phyloP scores from a whole-genome alignment of 2,797 vertebrate species.

The Catostomus latipinnis region DNA sequence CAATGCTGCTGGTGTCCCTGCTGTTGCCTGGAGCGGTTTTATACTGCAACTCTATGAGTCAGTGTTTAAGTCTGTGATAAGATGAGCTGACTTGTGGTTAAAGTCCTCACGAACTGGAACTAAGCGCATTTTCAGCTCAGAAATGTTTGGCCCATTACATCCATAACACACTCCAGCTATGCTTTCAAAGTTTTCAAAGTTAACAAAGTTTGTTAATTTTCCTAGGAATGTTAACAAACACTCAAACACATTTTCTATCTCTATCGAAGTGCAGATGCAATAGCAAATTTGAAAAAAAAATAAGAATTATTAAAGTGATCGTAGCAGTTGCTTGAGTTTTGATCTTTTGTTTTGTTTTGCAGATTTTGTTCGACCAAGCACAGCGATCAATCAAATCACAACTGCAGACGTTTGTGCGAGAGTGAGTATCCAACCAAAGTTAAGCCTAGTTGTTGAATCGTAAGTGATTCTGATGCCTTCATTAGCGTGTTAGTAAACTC shows the following conservation, averaged over 20 bases:
- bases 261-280: not conserved
- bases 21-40: not conserved
- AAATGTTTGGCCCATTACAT: constrained; percentile 65
- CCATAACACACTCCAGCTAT: constrained; percentile 46
- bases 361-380: constrained; percentile 98
- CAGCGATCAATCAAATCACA: constrained; percentile 97
- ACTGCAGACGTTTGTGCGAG: constrained; percentile 96
- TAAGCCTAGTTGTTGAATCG: no score
- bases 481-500: no score
- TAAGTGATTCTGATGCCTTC: no score
- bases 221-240: not conserved
- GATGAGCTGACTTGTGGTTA: constrained; percentile 72
- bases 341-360: constrained; percentile 62
- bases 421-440: constrained; percentile 83
- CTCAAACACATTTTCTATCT: not conserved
- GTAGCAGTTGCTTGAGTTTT: not conserved
- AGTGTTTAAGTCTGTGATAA: constrained; percentile 34
- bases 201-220: not conserved
- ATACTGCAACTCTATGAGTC: not conserved
- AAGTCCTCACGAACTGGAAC: constrained; percentile 61
- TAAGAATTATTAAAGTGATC: no score
- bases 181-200: not conserved
- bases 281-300: not conserved
- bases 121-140: constrained; percentile 69
- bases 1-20: not conserved